phyloP scores from a whole-genome alignment of 2,797 vertebrate genomes.

The Corythornis leucogaster region DNA sequence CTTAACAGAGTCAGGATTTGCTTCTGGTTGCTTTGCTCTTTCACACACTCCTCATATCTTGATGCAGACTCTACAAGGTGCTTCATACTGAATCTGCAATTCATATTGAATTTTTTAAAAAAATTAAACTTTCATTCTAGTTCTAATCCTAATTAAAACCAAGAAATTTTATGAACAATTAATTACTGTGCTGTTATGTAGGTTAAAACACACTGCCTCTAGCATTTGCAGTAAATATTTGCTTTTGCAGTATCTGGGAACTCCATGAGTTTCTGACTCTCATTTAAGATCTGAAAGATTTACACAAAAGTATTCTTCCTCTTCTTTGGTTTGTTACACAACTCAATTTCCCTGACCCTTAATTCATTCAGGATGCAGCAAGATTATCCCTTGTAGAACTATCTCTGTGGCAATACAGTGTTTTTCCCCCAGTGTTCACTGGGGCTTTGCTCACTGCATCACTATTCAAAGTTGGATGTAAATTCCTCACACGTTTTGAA shows the following conservation, averaged over 20 bases:
- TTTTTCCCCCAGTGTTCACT: neutral
- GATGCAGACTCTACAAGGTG: neutral
- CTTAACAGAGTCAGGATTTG: neutral
- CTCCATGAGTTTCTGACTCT: neutral
- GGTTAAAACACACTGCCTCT: neutral
- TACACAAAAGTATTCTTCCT: neutral
- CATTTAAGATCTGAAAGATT: neutral
- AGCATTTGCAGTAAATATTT: neutral
- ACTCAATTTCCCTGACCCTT: accelerated
- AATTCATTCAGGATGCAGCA: neutral
- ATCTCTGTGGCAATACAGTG: neutral
- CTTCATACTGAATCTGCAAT: neutral
- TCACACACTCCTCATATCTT: neutral
- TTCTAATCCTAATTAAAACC: neutral
- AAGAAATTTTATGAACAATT: neutral
- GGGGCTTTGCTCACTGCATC: neutral
- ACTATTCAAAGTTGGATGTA: neutral
- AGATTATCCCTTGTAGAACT: neutral
- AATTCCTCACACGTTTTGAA: neutral
- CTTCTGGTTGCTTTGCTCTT: neutral
- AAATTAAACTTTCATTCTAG: neutral
- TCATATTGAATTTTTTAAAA: neutral
- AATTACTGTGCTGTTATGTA: neutral
- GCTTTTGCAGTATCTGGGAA: neutral
- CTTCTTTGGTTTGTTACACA: neutral